Conservation (phyloP, 2,888 invertebrate species). For the Synergus laeviventris region DNA sequence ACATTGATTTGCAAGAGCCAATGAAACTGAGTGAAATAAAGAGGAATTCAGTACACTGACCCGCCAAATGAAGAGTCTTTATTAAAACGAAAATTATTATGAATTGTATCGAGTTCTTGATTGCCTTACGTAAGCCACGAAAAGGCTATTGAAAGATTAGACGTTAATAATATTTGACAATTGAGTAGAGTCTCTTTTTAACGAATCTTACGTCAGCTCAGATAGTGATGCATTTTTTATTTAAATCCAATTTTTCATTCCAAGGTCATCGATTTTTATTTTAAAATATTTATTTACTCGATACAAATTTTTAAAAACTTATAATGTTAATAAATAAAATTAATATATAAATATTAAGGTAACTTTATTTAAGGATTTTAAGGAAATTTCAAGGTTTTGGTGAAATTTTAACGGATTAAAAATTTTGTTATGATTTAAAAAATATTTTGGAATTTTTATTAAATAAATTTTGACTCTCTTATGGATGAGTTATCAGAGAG, state of each 20-base stretch:
- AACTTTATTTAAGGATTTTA: too few species aligned
- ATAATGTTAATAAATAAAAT: too few species aligned
- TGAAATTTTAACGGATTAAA: too few species aligned
- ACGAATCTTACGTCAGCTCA: background rate
- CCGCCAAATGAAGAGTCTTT: constrained; percentile 41
- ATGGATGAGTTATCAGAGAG: too few species aligned
- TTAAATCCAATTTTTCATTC: constrained; percentile 16
- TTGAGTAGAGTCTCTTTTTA: constrained; percentile 54
- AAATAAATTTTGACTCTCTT: too few species aligned
- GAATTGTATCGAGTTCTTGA: background rate
- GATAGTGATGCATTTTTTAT: background rate
- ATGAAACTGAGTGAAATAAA: background rate
- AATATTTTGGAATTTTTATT: too few species aligned
- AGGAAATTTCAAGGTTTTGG: too few species aligned
- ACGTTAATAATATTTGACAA: constrained; percentile 62
- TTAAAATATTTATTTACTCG: background rate
- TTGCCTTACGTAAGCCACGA: constrained; percentile 21
- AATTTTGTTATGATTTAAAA: too few species aligned
- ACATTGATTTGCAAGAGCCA: background rate
- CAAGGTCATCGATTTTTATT: background rate
- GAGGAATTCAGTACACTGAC: constrained; percentile 37
- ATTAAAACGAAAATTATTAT: background rate
- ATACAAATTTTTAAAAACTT: too few species aligned
- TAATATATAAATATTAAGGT: too few species aligned
- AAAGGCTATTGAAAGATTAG: constrained; percentile 23